phyloP scores from a whole-genome alignment of 1,140 invertebrate genomes.

The Lordiphosa stackelbergi region DNA sequence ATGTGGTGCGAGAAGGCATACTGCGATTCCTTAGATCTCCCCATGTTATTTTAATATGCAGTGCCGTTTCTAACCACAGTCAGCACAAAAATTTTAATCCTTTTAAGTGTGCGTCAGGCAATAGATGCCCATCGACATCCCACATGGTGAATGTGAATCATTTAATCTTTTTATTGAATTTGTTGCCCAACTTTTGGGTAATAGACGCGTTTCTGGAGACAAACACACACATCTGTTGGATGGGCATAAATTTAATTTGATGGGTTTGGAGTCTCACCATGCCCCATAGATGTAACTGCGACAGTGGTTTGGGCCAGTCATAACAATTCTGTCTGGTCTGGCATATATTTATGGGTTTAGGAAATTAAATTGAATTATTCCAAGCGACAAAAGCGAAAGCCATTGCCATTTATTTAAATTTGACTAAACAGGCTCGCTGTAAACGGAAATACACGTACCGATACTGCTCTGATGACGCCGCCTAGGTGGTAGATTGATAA shows the following conservation, averaged over 20 bases:
- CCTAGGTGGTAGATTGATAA: too few species aligned
- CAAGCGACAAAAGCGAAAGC: slow-evolving; percentile 31
- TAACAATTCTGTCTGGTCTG: slow-evolving; percentile 58
- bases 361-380: slow-evolving; percentile 62
- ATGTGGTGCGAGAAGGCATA: slow-evolving; percentile 1
- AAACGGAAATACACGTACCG: too few species aligned
- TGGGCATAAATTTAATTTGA: slow-evolving; percentile 60
- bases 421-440: not conserved
- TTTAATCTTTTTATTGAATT: slow-evolving; percentile 66
- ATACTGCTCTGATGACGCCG: too few species aligned
- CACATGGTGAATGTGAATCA: slow-evolving; percentile 27
- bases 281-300: too few species aligned
- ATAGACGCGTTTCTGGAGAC: slow-evolving; percentile 27
- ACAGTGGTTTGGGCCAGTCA: slow-evolving; percentile 40
- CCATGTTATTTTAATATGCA: slow-evolving; percentile 49
- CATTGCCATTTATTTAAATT: slow-evolving; percentile 21
- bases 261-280: slow-evolving; percentile 24
- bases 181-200: slow-evolving; percentile 31
- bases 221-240: slow-evolving; percentile 47
- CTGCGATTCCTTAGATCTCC: slow-evolving; percentile 1
- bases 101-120: slow-evolving; percentile 63
- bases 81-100: slow-evolving; percentile 62
- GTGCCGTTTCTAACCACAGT: slow-evolving; percentile 34
- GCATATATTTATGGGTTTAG: slow-evolving; percentile 52
- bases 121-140: slow-evolving; percentile 11